Conservation (phyloP, 2,888 invertebrate species). For the Bembecia ichneumoniformis region DNA sequence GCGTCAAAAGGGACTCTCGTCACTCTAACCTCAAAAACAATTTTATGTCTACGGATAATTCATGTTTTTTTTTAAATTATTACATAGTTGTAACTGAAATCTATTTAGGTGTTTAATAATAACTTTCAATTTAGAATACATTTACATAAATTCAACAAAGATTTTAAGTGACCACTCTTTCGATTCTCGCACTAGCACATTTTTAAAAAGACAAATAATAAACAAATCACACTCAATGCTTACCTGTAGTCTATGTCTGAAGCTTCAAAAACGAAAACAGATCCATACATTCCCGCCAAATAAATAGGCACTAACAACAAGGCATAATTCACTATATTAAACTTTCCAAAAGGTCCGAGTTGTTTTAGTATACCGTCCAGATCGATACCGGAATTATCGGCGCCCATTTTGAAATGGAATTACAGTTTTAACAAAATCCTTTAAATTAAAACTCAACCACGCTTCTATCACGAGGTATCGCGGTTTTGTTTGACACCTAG, state of each 20-base stretch:
- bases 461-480: neutral
- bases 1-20: too few species aligned
- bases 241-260: conserved; percentile 52
- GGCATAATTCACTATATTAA: conserved; percentile 55
- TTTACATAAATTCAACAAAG: too few species aligned
- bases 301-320: conserved; percentile 52
- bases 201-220: too few species aligned
- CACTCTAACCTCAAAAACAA: too few species aligned
- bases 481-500: neutral
- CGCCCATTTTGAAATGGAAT: conserved; percentile 30
- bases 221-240: neutral
- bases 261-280: conserved; percentile 58
- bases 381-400: conserved; percentile 24
- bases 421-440: conserved; percentile 12
- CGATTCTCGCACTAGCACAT: too few species aligned
- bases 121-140: too few species aligned
- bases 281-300: conserved; percentile 60
- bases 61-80: too few species aligned
- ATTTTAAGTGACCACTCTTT: too few species aligned
- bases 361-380: conserved; percentile 46
- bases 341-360: conserved; percentile 55
- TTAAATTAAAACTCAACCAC: conserved; percentile 2
- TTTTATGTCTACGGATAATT: too few species aligned
- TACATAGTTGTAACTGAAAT: too few species aligned
- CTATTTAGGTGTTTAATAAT: too few species aligned